Evolutionary conservation across 2,888 invertebrate genomes (phyloP).

Genomic region (Drosophila hamatofila): DNA sequence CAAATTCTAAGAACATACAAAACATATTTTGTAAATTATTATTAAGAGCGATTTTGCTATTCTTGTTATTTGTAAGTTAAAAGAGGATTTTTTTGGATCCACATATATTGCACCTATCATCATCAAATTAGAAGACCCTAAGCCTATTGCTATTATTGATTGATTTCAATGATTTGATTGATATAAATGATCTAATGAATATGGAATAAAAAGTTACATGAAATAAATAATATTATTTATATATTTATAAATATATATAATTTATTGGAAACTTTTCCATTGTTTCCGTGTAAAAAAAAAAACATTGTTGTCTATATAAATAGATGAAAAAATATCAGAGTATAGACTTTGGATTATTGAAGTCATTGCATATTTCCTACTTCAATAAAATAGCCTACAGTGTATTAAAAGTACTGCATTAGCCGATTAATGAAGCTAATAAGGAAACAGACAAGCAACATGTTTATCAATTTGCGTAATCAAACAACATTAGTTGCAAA

Average conservation of each 20-base stretch:
- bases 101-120: no score
- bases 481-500: slow-evolving; percentile 28
- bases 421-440: slow-evolving; percentile 9
- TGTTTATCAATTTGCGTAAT: slow-evolving; percentile 17
- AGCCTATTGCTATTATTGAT: not conserved
- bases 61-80: no score
- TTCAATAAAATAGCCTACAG: not conserved
- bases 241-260: not conserved
- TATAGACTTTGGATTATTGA: not conserved
- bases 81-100: no score
- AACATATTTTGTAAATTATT: no score
- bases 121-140: not conserved
- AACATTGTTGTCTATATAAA: not conserved
- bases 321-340: not conserved
- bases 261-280: not conserved
- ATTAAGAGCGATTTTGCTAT: no score
- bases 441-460: slow-evolving; percentile 26
- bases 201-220: not conserved
- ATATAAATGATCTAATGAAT: not conserved
- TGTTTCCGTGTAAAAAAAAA: not conserved
- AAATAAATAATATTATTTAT: not conserved
- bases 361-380: not conserved
- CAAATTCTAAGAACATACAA: no score
- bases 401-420: not conserved
- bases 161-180: not conserved